Base-by-base conservation (phyloP, 1,140 invertebrate genomes). In the Halotydeus destructor region DNA sequence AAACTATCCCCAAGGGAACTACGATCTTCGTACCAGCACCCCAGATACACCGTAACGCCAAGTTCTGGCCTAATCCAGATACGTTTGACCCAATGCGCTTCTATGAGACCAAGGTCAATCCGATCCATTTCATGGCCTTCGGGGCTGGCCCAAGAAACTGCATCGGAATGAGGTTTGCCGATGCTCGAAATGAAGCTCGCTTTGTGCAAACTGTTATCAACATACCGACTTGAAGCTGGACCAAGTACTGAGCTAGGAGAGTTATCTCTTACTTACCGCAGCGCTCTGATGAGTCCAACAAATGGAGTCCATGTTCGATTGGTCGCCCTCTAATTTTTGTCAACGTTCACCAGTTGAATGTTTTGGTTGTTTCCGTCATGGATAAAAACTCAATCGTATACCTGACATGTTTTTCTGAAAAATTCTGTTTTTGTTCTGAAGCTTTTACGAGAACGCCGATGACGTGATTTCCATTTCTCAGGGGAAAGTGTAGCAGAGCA, bases 131-230 rank as follows among this genome's bases (percentile, higher is more conserved):
- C 18, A 39, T 41, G 9, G 11, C 40, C 9, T n/a, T n/a, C n/a
- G n/a, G n/a, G n/a, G n/a, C n/a, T n/a, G 42, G 42, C 2, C 42
- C 42, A 2, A 25, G 42, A 3, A 40, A 40, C 30, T 44, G 42
- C 21, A 46, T 60, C 33, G 60, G 58, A 6, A 60, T 60, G 57
- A 47, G 57, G 36, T 51, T 50, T 27, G 47, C 47, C 11, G 24
- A n/a, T 37, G 23, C 30, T 45, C 31, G 47, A 50, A 36, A 33
- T 36, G 11, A 50, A 50, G 41, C 30, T 50, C 3, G 35, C 43
- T 23, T 31, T 50, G 16, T 30, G 44, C 4, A 45, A 47, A 30
- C n/a, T 50, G 14, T 26, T 50, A 11, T 26, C 21, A 11, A 34
- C 41, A 22, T 50, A 50, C 23, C 21, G 43, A 28, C 24, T 50